Conservation (phyloP, 1,140 invertebrate species). For the Drosophila parvula region DNA sequence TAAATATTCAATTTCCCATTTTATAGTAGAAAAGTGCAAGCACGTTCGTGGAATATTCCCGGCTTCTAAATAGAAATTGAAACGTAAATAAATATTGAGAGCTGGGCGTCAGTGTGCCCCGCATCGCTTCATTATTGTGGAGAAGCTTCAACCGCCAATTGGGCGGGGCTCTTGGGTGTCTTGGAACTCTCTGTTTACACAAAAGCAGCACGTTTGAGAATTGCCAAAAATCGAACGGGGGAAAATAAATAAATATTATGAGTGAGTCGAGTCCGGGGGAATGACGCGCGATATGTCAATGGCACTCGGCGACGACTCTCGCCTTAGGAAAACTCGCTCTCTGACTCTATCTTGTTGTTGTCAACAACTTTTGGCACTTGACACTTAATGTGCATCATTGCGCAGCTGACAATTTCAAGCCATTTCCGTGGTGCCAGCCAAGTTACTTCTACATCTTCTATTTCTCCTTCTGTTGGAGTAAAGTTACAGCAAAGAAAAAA, state of each 20-base stretch:
- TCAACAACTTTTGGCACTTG: slow-evolving; percentile 80
- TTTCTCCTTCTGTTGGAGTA: slow-evolving; percentile 14
- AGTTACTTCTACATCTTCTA: slow-evolving; percentile 40
- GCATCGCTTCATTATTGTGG: slow-evolving; percentile 34
- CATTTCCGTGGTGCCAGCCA: slow-evolving; percentile 76
- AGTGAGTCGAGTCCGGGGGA: slow-evolving; percentile 32
- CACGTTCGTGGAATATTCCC: slow-evolving; percentile 52
- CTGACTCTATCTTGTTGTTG: slow-evolving; percentile 57
- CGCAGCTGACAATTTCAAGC: slow-evolving; percentile 81
- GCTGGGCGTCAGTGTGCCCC: slow-evolving; percentile 40
- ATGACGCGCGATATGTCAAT: slow-evolving; percentile 47
- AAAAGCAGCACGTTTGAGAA: slow-evolving; percentile 65
- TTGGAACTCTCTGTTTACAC: slow-evolving; percentile 68
- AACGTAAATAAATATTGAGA: slow-evolving; percentile 75
- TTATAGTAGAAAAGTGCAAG: slow-evolving; percentile 45
- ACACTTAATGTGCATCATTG: slow-evolving; percentile 82
- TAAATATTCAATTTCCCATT: slow-evolving; percentile 26
- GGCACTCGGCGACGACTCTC: slow-evolving; percentile 28
- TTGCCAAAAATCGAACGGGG: slow-evolving; percentile 54
- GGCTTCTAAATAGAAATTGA: slow-evolving; percentile 40
- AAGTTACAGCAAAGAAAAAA: slow-evolving; percentile 13
- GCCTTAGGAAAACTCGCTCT: slow-evolving; percentile 10
- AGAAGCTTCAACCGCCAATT: slow-evolving; percentile 49
- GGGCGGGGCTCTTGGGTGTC: slow-evolving; percentile 23
- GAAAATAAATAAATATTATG: slow-evolving; percentile 73